Evolutionary conservation across 2,888 invertebrate genomes (phyloP), one percentile per base, ranked within the genome.

Genomic region (Trisateles emortualis): DNA sequence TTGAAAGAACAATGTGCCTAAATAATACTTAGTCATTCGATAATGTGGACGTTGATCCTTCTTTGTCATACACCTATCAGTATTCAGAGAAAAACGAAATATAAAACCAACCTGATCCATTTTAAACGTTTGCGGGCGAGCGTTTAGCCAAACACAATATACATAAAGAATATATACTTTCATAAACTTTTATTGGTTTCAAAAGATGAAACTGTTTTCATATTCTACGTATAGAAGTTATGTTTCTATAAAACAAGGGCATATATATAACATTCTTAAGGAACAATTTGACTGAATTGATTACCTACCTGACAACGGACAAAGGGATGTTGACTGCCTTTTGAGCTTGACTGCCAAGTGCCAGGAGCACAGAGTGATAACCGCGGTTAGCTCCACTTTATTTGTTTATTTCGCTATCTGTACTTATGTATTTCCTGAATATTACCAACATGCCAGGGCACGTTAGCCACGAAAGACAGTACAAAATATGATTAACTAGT

Each of bases 21-120:
- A 68, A 60, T 64, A 46, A 50, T 54, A 52, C 29, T 63, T 58
- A 64, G 52, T 74, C 76, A 73, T 62, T 49, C 56, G 40, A 47
- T 59, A 32, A 22, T 17, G 29, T 41, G 52, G 33, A 42, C 72
- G 11, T 58, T 69, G 64, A 62, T 67, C 72, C 36, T 42, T 14
- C 56, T 52, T 54, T 58, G 71, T 70, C 33, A 26, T 32, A 40
- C 35, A 30, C 9, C 26, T 26, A 8, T 11, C 14, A 26, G n/a
- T 11, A 42, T 36, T 46, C 47, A 41, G 11, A 36, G n/a, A 30
- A 47, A 46, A 10, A n/a, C 13, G 6, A 54, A 59, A 50, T 6
- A 26, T 8, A 26, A 26, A 59, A 45, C 2, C 9, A 9, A 2
- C 13, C 6, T 26, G 5, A 9, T 19, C 19, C 8, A 32, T 32